A percentile compares a stretch with the other conserved stretches of the same genome.
These are phyloP conservation scores for Amphiprion percula DNA, from an alignment of 2,113 vertebrate species.

Conservation along the genomic window DNA sequence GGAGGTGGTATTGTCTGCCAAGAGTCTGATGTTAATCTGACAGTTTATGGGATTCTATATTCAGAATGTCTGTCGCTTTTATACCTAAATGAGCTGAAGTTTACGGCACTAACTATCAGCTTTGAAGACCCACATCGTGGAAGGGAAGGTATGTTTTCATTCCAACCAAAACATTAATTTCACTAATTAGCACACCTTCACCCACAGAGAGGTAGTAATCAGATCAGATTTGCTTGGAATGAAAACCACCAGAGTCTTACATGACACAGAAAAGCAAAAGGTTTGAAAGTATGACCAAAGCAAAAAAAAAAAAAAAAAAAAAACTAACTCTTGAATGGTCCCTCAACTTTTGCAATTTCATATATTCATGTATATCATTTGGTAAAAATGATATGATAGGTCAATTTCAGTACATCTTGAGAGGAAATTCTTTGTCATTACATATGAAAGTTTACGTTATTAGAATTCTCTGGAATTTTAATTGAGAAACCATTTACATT, in stretches of 20 bases:
- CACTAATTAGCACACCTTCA: conserved; percentile 42
- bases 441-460: too few relatives aligned
- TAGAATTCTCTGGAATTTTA: too few relatives aligned
- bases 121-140: not conserved
- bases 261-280: conserved; percentile 14
- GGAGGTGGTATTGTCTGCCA: conserved; percentile 15
- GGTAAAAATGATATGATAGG: too few relatives aligned
- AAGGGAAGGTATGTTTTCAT: conserved; percentile 19
- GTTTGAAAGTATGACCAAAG: conserved; percentile 21
- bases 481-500: too few relatives aligned
- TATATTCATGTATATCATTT: too few relatives aligned
- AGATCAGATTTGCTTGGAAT: conserved; percentile 37
- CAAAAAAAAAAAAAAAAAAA: not conserved
- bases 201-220: conserved; percentile 8
- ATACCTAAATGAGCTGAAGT: not conserved
- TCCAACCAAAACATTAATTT: conserved; percentile 38
- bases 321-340: not conserved
- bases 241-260: conserved; percentile 11
- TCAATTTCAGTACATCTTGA: too few relatives aligned
- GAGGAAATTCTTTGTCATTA: too few relatives aligned
- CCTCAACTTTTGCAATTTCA: too few relatives aligned
- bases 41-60: conserved; percentile 24
- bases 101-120: conserved; percentile 14
- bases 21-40: conserved; percentile 41
- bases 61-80: conserved; percentile 18